Percentiles rank a stretch among this genome's conserved stretches.
These are phyloP conservation scores for Drosophila diplacantha DNA, from an alignment of 2,888 invertebrate genomes.

Conservation along the genomic window DNA sequence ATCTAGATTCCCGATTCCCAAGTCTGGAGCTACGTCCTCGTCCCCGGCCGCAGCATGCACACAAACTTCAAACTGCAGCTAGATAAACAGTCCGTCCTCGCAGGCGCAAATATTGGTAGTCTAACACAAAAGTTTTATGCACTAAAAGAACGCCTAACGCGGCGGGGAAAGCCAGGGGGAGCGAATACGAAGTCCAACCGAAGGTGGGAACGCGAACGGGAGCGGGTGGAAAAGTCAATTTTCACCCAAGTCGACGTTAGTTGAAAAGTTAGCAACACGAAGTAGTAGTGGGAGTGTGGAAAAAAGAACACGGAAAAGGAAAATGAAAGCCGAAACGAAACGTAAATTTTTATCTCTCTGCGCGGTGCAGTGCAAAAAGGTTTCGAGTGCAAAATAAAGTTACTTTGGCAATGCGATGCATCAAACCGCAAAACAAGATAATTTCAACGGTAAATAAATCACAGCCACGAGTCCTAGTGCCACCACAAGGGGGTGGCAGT, in stretches of 20 bases:
- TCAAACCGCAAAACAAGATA: slow-evolving; percentile 74
- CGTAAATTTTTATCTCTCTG: slow-evolving; percentile 63
- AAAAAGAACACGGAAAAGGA: slow-evolving; percentile 27
- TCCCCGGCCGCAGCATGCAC: slow-evolving; percentile 40
- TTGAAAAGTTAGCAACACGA: slow-evolving; percentile 65
- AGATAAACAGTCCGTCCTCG: slow-evolving; percentile 61
- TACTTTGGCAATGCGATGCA: slow-evolving; percentile 70
- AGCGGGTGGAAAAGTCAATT: slow-evolving; percentile 56
- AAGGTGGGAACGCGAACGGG: slow-evolving; percentile 1
- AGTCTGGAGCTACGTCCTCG: slow-evolving; percentile 13
- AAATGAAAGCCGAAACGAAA: slow-evolving; percentile 56
- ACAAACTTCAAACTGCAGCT: slow-evolving; percentile 60
- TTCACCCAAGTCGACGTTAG: slow-evolving; percentile 70
- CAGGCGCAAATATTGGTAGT: slow-evolving; percentile 67
- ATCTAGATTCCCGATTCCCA: background rate
- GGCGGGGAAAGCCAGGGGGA: background rate
- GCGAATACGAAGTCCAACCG: background rate
- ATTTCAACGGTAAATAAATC: slow-evolving; percentile 76
- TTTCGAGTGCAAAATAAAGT: slow-evolving; percentile 72
- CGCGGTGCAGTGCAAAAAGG: slow-evolving; percentile 62
- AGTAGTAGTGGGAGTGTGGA: slow-evolving; percentile 15
- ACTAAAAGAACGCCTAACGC: slow-evolving; percentile 51
- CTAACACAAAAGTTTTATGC: slow-evolving; percentile 64
- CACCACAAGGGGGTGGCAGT: slow-evolving; percentile 18
- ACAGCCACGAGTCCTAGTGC: slow-evolving; percentile 53